Evolutionary conservation across 2,797 vertebrate species (phyloP), one percentile per base, ranked within the genome.

Genomic region (Gouania willdenowi): DNA sequence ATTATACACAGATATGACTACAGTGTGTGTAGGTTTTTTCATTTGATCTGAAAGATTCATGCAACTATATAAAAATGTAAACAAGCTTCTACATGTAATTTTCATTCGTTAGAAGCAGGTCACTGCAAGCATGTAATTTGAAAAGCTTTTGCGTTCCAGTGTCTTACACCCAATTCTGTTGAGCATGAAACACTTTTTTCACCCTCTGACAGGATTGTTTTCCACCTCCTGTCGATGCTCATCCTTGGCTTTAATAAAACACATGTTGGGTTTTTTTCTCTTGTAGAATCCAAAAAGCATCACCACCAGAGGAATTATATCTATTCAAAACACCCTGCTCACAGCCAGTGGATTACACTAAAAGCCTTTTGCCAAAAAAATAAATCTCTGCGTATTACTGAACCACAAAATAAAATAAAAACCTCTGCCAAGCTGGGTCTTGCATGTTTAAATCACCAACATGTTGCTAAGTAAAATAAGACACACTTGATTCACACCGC

Each of bases 341-440:
- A 70, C 71, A 65, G 55, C 52, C 47, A 32, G 21, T 45, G 68
- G 71, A 81, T 82, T 81, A 67, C 55, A 62, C 30, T 26, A 23
- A 51, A 58, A 38, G 37, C 14, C 21, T 21, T n/a, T 4, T 27
- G 29, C 40, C 30, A 20, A 6, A 13, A 10, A 20, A 31, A 45
- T 6, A 26, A 23, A 23, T 20, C 25, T 5, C 35, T 11, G n/a
- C n/a, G n/a, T n/a, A n/a, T n/a, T n/a, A n/a, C n/a, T n/a, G n/a
- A n/a, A n/a, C n/a, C n/a, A n/a, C n/a, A n/a, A n/a, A n/a, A n/a
- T n/a, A n/a, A n/a, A n/a, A n/a, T n/a, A n/a, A n/a, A n/a, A n/a
- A n/a, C n/a, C n/a, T n/a, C n/a, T n/a, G n/a, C n/a, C n/a, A n/a
- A n/a, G n/a, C n/a, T n/a, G n/a, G n/a, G n/a, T n/a, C n/a, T n/a